Conservation (phyloP, 1,140 invertebrate genomes). For the Papilio dardanus region DNA sequence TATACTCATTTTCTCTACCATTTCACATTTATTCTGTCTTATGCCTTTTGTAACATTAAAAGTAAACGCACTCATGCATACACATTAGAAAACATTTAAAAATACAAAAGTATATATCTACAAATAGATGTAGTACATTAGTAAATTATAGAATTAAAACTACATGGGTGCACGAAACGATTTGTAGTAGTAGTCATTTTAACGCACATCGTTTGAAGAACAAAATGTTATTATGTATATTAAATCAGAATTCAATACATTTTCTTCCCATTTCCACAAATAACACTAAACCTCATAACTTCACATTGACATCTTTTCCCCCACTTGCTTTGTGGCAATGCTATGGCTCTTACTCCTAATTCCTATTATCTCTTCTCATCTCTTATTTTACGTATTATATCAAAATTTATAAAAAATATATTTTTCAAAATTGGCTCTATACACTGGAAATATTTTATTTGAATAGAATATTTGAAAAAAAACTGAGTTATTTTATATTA, state of each 20-base stretch:
- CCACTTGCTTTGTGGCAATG: conserved; percentile 78
- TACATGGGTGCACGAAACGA: conserved; percentile 40
- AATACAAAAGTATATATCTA: background rate
- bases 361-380: conserved; percentile 51
- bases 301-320: conserved; percentile 66
- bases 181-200: conserved; percentile 27
- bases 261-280: conserved; percentile 43
- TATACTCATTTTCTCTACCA: conserved; percentile 41
- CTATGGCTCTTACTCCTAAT: conserved; percentile 66
- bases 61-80: too few species aligned
- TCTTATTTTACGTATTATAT: conserved; percentile 48
- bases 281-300: conserved; percentile 49
- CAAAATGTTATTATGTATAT: background rate
- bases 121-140: conserved; percentile 35
- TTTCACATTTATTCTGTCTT: conserved; percentile 47
- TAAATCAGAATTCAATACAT: background rate
- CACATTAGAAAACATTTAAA: background rate
- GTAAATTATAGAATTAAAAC: conserved; percentile 38
- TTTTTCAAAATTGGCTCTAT: conserved; percentile 30
- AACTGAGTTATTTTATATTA: too few species aligned
- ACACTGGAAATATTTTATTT: conserved; percentile 43
- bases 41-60: too few species aligned
- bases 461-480: conserved; percentile 24
- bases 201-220: conserved; percentile 26
- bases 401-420: conserved; percentile 13